Percentiles rank a stretch among this genome's conserved stretches.
These are phyloP conservation scores for Spea hammondii DNA, from an alignment of 2,797 vertebrate genomes.

Conservation along the genomic window DNA sequence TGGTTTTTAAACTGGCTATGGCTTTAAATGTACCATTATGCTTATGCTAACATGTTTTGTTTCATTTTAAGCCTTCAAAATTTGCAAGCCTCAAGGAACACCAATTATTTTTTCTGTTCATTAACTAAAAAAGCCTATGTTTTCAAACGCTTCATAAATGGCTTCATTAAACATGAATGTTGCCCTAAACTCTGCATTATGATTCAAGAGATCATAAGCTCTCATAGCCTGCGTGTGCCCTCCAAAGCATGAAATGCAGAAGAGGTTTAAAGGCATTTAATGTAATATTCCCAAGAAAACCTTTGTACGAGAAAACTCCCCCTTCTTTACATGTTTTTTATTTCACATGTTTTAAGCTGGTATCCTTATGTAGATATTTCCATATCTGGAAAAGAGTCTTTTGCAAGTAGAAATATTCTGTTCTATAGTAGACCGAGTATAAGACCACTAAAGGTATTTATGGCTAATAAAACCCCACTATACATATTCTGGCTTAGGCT, in stretches of 20 bases:
- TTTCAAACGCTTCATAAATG: slow-evolving; percentile 8
- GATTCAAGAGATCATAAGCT: slow-evolving; percentile 22
- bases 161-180: slow-evolving; percentile 39
- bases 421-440: no score
- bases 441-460: no score
- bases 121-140: slow-evolving; percentile 6
- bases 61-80: slow-evolving; percentile 9
- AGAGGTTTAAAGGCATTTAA: not conserved
- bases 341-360: no score
- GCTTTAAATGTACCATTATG: no score
- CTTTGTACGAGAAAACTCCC: not conserved
- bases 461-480: no score
- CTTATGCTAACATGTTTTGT: not conserved
- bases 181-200: slow-evolving; percentile 15
- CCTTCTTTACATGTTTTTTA: no score
- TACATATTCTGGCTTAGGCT: no score
- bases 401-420: no score
- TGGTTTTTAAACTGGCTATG: no score
- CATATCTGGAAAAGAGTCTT: no score
- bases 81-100: slow-evolving; percentile 14
- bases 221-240: slow-evolving; percentile 15
- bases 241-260: slow-evolving; percentile 26
- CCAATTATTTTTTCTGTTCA: not conserved
- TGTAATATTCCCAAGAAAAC: not conserved
- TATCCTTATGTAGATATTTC: no score